Conservation (phyloP, 2,113 vertebrate genomes). For the Regulus satrapa region DNA sequence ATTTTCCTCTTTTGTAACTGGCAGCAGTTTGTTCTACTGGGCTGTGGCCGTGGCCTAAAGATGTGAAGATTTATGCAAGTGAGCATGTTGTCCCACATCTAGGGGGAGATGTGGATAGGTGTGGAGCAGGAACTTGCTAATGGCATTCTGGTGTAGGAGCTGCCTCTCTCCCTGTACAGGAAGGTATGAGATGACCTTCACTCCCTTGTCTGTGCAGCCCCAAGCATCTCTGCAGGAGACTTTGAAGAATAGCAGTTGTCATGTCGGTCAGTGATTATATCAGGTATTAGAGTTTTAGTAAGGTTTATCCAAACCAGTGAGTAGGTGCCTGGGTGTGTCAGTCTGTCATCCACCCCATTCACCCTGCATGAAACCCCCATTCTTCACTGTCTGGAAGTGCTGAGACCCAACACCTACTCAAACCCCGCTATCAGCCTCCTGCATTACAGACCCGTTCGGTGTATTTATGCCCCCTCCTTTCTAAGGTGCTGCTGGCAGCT, state of each 20-base stretch:
- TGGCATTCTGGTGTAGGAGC: conserved; percentile 3
- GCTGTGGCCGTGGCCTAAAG: conserved; percentile 61
- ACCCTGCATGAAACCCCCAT: conserved; percentile 68
- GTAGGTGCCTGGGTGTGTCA: conserved; percentile 47
- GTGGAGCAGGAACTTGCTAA: conserved; percentile 23
- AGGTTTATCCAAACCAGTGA: conserved; percentile 65
- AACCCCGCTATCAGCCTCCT: conserved; percentile 27
- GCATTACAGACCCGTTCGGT: conserved; percentile 1
- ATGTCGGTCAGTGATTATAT: conserved; percentile 55
- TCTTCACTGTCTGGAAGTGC: conserved; percentile 56
- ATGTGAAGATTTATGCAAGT: conserved; percentile 59
- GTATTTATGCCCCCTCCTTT: conserved; percentile 18
- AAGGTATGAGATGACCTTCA: conserved; percentile 16
- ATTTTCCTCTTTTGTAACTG: conserved; percentile 70
- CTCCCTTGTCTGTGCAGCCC: conserved; percentile 20
- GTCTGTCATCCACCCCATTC: conserved; percentile 44
- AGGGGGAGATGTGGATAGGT: not conserved
- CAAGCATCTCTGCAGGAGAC: conserved; percentile 33
- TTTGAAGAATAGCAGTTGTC: conserved; percentile 52
- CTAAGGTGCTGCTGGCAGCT: conserved; percentile 57
- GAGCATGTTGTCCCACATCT: not conserved
- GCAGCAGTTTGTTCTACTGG: conserved; percentile 67
- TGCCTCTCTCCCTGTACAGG: conserved; percentile 37
- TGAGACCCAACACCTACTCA: conserved; percentile 45
- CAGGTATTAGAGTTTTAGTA: conserved; percentile 66